Percentiles rank a stretch among this genome's conserved stretches.
These are phyloP conservation scores for Trissoscelio sp. DNA, from an alignment of 2,888 invertebrate genomes.

Conservation along the genomic window DNA sequence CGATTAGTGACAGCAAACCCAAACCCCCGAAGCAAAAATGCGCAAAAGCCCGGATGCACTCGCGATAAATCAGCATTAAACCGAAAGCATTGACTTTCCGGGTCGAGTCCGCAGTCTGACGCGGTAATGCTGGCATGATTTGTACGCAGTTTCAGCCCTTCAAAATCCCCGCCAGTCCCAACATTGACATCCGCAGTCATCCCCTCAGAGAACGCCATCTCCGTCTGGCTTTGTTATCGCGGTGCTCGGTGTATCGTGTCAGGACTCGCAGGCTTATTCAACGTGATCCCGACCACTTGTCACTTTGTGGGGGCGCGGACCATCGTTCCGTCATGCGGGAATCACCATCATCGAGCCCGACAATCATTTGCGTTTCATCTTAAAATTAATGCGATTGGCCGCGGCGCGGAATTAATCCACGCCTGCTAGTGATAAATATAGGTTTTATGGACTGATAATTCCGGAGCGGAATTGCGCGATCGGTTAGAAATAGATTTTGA, in stretches of 20 bases:
- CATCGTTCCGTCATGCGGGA: constrained; percentile 82
- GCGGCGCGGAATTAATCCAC: constrained; percentile 38
- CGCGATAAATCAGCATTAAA: constrained; percentile 82
- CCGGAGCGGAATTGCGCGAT: constrained; percentile 10
- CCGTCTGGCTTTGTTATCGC: constrained; percentile 47
- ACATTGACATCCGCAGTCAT: constrained; percentile 71
- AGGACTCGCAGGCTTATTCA: constrained; percentile 54
- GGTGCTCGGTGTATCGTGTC: constrained; percentile 28
- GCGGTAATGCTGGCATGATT: constrained; percentile 83
- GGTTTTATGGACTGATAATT: constrained; percentile 48
- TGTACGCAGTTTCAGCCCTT: constrained; percentile 76
- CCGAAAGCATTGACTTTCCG: constrained; percentile 80
- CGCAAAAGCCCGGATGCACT: constrained; percentile 72
- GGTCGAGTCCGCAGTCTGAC: constrained; percentile 82
- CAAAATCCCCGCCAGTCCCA: constrained; percentile 68
- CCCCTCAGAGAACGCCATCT: constrained; percentile 63
- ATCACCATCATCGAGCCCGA: constrained; percentile 79
- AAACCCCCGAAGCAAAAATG: constrained; percentile 47
- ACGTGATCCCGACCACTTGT: constrained; percentile 83
- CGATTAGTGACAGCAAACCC: constrained; percentile 52
- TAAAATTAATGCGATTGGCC: constrained; percentile 57
- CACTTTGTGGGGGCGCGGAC: constrained; percentile 57
- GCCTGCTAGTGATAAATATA: constrained; percentile 28
- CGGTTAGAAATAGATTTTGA: constrained; percentile 42
- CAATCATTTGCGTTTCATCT: constrained; percentile 68